Base-by-base conservation (phyloP, 2,113 vertebrate genomes). In the Corvus cornix region DNA sequence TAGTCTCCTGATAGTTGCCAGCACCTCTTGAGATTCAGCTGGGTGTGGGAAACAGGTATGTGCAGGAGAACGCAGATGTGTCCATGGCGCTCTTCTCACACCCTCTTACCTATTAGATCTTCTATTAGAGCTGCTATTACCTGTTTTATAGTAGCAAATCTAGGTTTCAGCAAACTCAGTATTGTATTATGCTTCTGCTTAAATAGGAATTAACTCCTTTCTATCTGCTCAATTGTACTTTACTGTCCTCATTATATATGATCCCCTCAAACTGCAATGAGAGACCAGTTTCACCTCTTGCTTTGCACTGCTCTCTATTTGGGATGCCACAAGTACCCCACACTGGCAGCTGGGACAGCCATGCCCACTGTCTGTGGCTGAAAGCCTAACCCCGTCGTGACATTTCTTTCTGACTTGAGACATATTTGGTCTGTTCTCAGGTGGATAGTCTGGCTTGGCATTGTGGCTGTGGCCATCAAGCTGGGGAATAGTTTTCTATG, bases 331-430 rank as follows among this genome's bases (percentile, higher is more conserved):
- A 56, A 48, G 30, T 30, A 5, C 31, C 41, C 35, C 43, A 35
- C 16, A 4, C 7, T 37, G n/a, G 28, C 23, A 28, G 10, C 51
- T 78, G 60, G 41, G 43, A 44, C 41, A 73, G 53, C n/a, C 20
- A 6, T 10, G 28, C 21, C 43, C 37, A 20, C 23, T 10, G 9
- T n/a, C 39, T 15, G 11, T 41, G 49, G 11, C 10, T 60, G 67
- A 85, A 51, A 51, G 17, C 7, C 12, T 30, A 30, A 62, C 4
- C 5, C 35, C 9, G 4, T 22, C 0, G 0, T 43, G 43, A 33
- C 0, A 0, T 59, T 84, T 75, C n/a, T 77, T 62, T 63, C 28
- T 80, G 41, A 15, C 23, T 80, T 95, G 78, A 83, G 49, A 30
- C 44, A 10, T 33, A 23, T 76, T 83, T 88, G 43, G 9, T 56